These are phyloP conservation scores for Catalaphyllia jardinei DNA, from an alignment of 64 coral and sea anemone species.

Conservation along the genomic window DNA sequence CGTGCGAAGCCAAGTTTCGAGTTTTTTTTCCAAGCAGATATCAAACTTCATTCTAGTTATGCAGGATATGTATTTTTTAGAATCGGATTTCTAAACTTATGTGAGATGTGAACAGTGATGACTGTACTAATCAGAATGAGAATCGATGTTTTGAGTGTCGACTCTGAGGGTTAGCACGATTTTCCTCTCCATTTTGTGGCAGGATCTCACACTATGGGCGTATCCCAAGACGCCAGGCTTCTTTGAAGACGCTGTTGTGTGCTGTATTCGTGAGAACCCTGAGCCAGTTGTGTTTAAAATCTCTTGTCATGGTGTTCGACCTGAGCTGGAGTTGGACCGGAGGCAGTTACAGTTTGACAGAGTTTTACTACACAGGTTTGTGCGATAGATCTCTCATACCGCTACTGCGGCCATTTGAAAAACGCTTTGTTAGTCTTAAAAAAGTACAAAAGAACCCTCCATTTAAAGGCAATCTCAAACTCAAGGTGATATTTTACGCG, in stretches of 20 bases:
- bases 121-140: too few species aligned
- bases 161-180: too few species aligned
- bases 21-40: too few species aligned
- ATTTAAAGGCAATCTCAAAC: neutral
- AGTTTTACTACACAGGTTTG: constrained; percentile 93
- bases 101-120: too few species aligned
- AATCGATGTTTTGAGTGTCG: too few species aligned
- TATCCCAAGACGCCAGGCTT: constrained; percentile 94
- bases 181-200: neutral
- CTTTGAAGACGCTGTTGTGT: constrained; percentile 94
- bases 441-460: too few species aligned
- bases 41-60: too few species aligned
- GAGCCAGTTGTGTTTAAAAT: constrained; percentile 95
- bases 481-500: neutral
- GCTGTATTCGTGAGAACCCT: constrained; percentile 94
- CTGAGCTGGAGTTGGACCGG: constrained; percentile 89
- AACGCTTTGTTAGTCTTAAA: too few species aligned
- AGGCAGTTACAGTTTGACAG: constrained; percentile 97
- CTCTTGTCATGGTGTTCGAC: constrained; percentile 91
- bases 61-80: too few species aligned
- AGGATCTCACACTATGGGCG: constrained; percentile 86
- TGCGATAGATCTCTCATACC: neutral
- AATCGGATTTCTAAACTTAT: too few species aligned
- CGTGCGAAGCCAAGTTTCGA: too few species aligned
- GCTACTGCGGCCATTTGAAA: too few species aligned